phyloP scores from a whole-genome alignment of 1,140 invertebrate species.

The Macrotrachela quadricornifera region DNA sequence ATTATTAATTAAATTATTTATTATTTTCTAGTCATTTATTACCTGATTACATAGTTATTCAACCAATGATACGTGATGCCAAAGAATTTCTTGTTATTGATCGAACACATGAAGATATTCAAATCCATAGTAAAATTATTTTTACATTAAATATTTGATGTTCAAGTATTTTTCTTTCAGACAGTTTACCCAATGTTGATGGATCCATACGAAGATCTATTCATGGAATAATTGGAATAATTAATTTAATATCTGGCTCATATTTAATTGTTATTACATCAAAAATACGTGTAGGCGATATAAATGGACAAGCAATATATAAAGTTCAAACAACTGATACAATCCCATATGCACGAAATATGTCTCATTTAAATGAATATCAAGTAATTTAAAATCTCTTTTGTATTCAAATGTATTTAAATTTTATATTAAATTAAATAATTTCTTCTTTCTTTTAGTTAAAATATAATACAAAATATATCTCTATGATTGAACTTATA shows the following conservation, averaged over 20 bases:
- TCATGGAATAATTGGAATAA: slow-evolving; percentile 66
- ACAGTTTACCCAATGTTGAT: slow-evolving; percentile 11
- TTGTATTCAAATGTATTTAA: too few species aligned
- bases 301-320: slow-evolving; percentile 65
- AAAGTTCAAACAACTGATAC: slow-evolving; percentile 57
- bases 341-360: slow-evolving; percentile 59
- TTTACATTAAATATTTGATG: too few species aligned
- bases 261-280: slow-evolving; percentile 75
- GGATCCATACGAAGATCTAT: slow-evolving; percentile 46
- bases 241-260: slow-evolving; percentile 51
- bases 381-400: not conserved
- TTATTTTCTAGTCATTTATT: too few species aligned
- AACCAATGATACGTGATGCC: too few species aligned
- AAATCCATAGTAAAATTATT: too few species aligned
- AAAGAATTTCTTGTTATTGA: too few species aligned
- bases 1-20: too few species aligned
- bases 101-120: too few species aligned
- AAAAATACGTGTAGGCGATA: slow-evolving; percentile 55
- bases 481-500: slow-evolving; percentile 52
- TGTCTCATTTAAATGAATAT: slow-evolving; percentile 52
- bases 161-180: too few species aligned
- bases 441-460: slow-evolving; percentile 29
- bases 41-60: too few species aligned
- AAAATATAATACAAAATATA: slow-evolving; percentile 50
- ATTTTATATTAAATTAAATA: too few species aligned